Evolutionary conservation across 2,888 invertebrate species (phyloP), one percentile per base, ranked within the genome.

Genomic region (Seira musarum): DNA sequence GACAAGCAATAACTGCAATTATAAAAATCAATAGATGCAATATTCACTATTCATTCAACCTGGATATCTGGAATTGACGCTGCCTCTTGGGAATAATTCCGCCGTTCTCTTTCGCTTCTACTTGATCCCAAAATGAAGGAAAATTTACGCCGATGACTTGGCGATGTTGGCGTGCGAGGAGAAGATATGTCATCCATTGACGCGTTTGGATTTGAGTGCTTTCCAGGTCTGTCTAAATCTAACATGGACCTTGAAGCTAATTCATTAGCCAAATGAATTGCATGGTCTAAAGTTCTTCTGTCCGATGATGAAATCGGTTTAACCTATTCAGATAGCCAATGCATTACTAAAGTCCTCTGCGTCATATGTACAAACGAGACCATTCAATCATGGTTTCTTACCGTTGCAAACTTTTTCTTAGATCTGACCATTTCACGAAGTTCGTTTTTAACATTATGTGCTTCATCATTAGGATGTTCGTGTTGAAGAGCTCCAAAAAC

Each of bases 261-360:
- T 90, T 97, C 96, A 89, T 96, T 96, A 21, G 97, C 97, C 90
- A 97, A 92, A 71, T 96, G 96, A 82, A 97, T 96, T 0, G 97
- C 98, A 21, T 95, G 95, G 87, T 98, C 96, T 81, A 98, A 91
- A 8, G 96, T 95, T 89, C 93, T 95, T 88, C 96, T 94, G 88
- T 98, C 98, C 81, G 96, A 94, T 0, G 96, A 95, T 13, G 97
- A 97, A 90, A 98, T 97, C 1, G 94, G 96, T 89, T 97, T 98
- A 88, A 97, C 94, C 90, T 90, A 86, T 1, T 72, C 13, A 61
- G 49, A 63, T 21, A 64, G 22, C 22, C n/a, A 5, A 64, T 3
- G 17, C 10, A 64, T 10, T 10, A 8, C 22, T 15, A 22, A 22
- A 64, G 22, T 21, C 6, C 46, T 46, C 6, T 13, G 8, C 46